These are phyloP conservation scores for Heliconius charithonia DNA, from an alignment of 2,888 invertebrate genomes.

Conservation along the genomic window DNA sequence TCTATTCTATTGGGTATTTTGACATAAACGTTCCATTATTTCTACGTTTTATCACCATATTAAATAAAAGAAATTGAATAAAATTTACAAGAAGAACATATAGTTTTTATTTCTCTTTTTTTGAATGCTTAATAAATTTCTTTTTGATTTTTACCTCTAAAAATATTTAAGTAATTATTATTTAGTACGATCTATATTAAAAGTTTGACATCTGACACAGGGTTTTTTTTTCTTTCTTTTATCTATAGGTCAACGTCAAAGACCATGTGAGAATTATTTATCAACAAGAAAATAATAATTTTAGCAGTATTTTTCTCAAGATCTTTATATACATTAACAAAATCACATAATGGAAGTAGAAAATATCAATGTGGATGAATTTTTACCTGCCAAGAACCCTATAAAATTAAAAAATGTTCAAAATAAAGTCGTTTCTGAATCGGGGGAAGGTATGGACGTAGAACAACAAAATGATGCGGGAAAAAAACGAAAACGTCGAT, in stretches of 20 bases:
- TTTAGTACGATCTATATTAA: too few relatives aligned
- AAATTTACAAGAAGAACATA: background rate
- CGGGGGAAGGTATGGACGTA: conserved; percentile 86
- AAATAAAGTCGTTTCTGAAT: conserved; percentile 75
- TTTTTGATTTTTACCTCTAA: too few relatives aligned
- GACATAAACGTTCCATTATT: conserved; percentile 26
- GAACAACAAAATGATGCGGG: conserved; percentile 86
- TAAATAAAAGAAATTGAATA: background rate
- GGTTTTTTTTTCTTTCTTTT: conserved; percentile 51
- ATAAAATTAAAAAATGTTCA: conserved; percentile 80
- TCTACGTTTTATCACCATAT: background rate
- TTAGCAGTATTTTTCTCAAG: conserved; percentile 11
- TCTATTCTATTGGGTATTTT: conserved; percentile 33
- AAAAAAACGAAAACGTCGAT: conserved; percentile 68
- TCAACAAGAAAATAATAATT: conserved; percentile 42
- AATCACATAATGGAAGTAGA: conserved; percentile 67
- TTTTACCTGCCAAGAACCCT: conserved; percentile 79
- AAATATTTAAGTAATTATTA: too few relatives aligned
- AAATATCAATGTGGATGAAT: conserved; percentile 81
- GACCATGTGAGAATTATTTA: conserved; percentile 60
- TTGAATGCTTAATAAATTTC: too few relatives aligned
- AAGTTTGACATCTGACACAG: background rate
- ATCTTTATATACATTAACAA: conserved; percentile 12
- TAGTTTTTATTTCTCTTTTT: background rate
- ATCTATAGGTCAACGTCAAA: conserved; percentile 42